Base-by-base conservation (phyloP, 2,888 invertebrate species). In the Hipparchia sbordonii region DNA sequence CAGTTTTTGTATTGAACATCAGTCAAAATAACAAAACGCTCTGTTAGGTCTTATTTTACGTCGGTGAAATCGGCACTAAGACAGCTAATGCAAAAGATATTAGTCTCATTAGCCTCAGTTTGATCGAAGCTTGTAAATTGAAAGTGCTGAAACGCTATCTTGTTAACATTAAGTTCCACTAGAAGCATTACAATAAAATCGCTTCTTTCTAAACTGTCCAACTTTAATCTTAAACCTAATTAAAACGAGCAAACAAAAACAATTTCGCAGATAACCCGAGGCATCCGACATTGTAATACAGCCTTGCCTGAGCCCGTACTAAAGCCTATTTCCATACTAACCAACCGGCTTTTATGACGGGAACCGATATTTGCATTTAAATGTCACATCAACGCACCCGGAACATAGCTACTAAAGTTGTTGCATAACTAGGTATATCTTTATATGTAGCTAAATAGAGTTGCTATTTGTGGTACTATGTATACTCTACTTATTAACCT, bases 241-340 rank as follows among this genome's bases (percentile, higher is more conserved):
- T 77, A 77, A 73, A 68, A 70, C 61, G 61, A 72, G 72, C 72
- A 73, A 74, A 77, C 77, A 77, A 76, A 75, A 77, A 76, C 78
- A 76, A 74, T 76, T 77, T 70, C 69, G 65, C 63, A 72, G 73
- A 75, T 77, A 76, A 71, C 78, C 78, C 66, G 74, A 70, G 77
- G 75, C 76, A 68, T 48, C 68, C 61, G 45, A 33, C 75, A 67
- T 74, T 67, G 71, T 73, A 73, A 73, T 70, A 71, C 63, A 65
- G 68, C 57, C 74, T 59, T 56, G 68, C 54, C 66, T 65, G 65
- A 1, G 56, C 56, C 67, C 65, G 33, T 23, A 68, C 54, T 67
- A 61, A 52, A 60, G 65, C 60, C 76, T 70, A 72, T 75, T 71
- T 71, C 71, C 73, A 71, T 71, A 54, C 63, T 71, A 75, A 75